A percentile compares a stretch with the other conserved stretches of the same genome.
phyloP scores from a whole-genome alignment of 2,113 vertebrate species.

The Nymphicus hollandicus region DNA sequence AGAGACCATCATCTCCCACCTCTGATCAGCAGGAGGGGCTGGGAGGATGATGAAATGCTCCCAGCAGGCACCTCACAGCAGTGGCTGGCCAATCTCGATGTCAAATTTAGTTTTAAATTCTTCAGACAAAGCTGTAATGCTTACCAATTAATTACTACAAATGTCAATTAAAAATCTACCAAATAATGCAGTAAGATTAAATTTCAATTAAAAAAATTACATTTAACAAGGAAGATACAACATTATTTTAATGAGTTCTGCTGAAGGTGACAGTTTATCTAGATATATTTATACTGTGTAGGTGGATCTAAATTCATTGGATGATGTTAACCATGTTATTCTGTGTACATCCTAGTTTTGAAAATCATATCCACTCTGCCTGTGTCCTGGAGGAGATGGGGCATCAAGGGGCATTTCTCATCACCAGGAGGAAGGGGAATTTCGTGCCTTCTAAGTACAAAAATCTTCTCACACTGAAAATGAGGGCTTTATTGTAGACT shows the following conservation, averaged over 20 bases:
- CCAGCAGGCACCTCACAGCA: conserved; percentile 73
- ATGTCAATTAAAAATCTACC: conserved; percentile 84
- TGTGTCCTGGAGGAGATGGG: conserved; percentile 61
- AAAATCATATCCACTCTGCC: conserved; percentile 70
- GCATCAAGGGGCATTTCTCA: conserved; percentile 48
- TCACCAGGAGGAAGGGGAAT: background rate
- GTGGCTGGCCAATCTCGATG: conserved; percentile 74
- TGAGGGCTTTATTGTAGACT: conserved; percentile 9
- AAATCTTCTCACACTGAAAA: conserved; percentile 37
- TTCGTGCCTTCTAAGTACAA: conserved; percentile 28
- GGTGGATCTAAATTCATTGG: conserved; percentile 76
- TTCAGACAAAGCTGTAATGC: conserved; percentile 72
- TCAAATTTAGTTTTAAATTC: conserved; percentile 85
- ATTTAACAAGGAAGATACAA: conserved; percentile 74
- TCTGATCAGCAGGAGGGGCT: conserved; percentile 74
- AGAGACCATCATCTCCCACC: conserved; percentile 73
- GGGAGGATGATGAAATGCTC: conserved; percentile 79
- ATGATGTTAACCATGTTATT: conserved; percentile 73
- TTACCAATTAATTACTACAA: conserved; percentile 86
- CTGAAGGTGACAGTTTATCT: conserved; percentile 82
- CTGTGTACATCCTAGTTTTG: conserved; percentile 70
- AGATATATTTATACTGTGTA: conserved; percentile 75
- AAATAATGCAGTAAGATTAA: conserved; percentile 82
- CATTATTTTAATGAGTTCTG: conserved; percentile 82
- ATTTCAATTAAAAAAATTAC: conserved; percentile 86